Conservation (phyloP, 2,113 vertebrate genomes). For the Meles meles region DNA sequence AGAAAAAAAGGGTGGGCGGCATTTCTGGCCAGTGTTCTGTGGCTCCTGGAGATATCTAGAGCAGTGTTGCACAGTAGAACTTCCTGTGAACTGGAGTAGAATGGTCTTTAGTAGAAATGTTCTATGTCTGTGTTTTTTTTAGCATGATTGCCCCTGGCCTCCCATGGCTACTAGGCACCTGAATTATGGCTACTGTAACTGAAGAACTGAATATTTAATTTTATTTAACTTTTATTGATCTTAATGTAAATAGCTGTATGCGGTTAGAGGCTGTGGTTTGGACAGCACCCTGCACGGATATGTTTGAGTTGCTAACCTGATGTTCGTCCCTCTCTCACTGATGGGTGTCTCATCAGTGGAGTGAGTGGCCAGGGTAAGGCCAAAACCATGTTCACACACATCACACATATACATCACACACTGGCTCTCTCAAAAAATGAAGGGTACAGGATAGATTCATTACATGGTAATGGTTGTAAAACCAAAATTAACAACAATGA, state of each 20-base stretch:
- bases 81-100: background rate
- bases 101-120: background rate
- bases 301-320: background rate
- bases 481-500: background rate
- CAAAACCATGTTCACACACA: background rate
- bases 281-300: background rate
- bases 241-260: background rate
- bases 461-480: background rate
- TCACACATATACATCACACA: background rate
- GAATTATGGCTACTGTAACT: background rate
- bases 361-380: background rate
- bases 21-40: background rate
- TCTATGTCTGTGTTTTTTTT: background rate
- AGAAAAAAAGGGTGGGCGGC: background rate
- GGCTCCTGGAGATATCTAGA: background rate
- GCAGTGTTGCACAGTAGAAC: background rate
- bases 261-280: background rate
- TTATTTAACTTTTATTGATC: background rate
- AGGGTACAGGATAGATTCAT: background rate
- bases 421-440: background rate
- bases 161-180: background rate
- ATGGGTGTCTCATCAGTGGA: background rate
- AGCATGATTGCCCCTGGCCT: rapidly evolving
- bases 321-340: background rate
- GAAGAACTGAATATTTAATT: background rate